Base-by-base conservation (phyloP, 2,113 vertebrate genomes). In the Lamprotornis superbus region DNA sequence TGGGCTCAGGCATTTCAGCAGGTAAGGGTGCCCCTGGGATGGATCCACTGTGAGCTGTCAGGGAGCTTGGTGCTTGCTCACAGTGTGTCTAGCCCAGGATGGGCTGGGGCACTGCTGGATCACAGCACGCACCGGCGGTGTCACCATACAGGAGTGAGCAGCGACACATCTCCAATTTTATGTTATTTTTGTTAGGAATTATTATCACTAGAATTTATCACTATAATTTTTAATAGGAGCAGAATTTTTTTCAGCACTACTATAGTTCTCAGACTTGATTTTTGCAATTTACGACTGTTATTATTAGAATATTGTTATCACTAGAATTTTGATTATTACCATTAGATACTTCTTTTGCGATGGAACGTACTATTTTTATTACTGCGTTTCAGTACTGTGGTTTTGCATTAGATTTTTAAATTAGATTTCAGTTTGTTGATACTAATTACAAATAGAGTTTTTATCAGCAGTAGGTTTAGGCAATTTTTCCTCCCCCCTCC, bases 1-100 rank as follows among this genome's bases (percentile, higher is more conserved):
- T 0, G 1, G 8, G 28, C 61, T 19, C 2, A 3, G 40, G 31
- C 13, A 61, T 24, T 74, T 10, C 3, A 1, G 65, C 28, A 49
- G n/a, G 5, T 6, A 35, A 18, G 9, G 19, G 39, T 12, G 39
- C 2, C 14, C 20, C 19, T 3, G 5, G 20, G 31, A 67, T 0
- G 8, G 55, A 50, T 4, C 5, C 7, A 8, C 11, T 10, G 33
- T 1, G 4, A 40, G 22, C 13, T 22, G 22, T 35, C 4, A 7
- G 22, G 12, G 13, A 39, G n/a, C 24, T 4, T 5, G 47, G 46
- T 7, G 33, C 46, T 46, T 46, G 31, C 24, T 39, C 8, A 0
- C 42, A 14, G 21, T 1, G 1, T 11, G 40, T 21, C 27, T 44
- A 7, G 8, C 20, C 30, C 8, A 7, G 37, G 47, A 52, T 6